Conservation (phyloP, 37 sponge, comb jelly and placozoan genomes). For the Chondrosia reniformis region DNA sequence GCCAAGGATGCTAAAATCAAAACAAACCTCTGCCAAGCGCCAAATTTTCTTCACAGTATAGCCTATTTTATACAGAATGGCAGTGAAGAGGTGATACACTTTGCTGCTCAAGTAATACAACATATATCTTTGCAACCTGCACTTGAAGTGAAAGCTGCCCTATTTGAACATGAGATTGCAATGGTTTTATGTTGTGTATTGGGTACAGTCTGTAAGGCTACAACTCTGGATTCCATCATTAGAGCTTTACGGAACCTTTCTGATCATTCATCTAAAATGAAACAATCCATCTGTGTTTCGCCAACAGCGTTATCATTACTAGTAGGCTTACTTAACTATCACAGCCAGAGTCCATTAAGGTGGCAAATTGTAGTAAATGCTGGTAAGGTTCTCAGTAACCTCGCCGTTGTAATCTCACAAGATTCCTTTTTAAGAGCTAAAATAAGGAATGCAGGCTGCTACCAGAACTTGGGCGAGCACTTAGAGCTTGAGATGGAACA, state of each 20-base stretch:
- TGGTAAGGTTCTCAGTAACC: constrained; percentile 80
- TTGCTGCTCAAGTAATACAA: constrained; percentile 70
- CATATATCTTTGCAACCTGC: constrained; percentile 85
- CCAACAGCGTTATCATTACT: constrained; percentile 43
- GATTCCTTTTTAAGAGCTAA: constrained; percentile 52
- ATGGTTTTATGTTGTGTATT: constrained; percentile 47
- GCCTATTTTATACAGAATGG: constrained; percentile 52
- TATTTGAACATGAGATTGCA: constrained; percentile 48
- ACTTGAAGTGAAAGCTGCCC: constrained; percentile 52
- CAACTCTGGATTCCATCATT: constrained; percentile 70
- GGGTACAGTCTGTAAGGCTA: constrained; percentile 41
- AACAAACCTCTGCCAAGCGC: constrained; percentile 60
- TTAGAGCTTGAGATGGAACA: constrained; percentile 59
- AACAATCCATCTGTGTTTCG: constrained; percentile 45
- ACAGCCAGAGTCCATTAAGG: constrained; percentile 42
- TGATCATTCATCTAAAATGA: constrained; percentile 71
- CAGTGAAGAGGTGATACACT: constrained; percentile 60
- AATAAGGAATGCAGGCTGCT: constrained; percentile 66
- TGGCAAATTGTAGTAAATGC: constrained; percentile 71
- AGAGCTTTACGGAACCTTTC: constrained; percentile 91
- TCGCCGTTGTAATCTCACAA: constrained; percentile 71
- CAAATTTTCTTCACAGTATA: constrained; percentile 60
- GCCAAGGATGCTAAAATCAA: constrained; percentile 74
- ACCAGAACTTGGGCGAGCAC: constrained; percentile 57
- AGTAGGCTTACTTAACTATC: constrained; percentile 65